phyloP scores from a whole-genome alignment of 2,797 vertebrate species.

The Anguilla pacifica region DNA sequence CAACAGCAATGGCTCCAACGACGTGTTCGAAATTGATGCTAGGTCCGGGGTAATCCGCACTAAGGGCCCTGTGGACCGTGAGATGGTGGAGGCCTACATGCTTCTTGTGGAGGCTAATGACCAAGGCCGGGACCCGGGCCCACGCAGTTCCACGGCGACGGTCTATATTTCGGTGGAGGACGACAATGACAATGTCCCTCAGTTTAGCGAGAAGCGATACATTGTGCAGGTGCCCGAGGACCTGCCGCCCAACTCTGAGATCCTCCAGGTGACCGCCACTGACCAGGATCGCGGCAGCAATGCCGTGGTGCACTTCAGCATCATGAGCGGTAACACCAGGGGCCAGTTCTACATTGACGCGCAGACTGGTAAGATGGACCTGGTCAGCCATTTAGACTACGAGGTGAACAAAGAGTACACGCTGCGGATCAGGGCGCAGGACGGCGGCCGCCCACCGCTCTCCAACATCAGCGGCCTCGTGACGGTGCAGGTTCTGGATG shows the following conservation, averaged over 20 bases:
- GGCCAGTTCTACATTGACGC: conserved; percentile 96
- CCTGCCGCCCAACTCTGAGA: conserved; percentile 75
- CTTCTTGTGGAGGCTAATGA: conserved; percentile 88
- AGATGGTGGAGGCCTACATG: conserved; percentile 82
- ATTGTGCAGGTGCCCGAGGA: conserved; percentile 88
- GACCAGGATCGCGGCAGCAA: conserved; percentile 89
- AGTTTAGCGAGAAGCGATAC: conserved; percentile 93
- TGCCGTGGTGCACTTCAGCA: conserved; percentile 91
- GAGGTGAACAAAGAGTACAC: conserved; percentile 92
- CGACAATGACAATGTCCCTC: conserved; percentile 91
- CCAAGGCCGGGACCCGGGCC: conserved; percentile 86
- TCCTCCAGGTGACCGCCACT: conserved; percentile 85
- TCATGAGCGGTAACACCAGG: conserved; percentile 93
- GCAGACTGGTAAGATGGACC: conserved; percentile 88
- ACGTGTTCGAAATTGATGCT: conserved; percentile 89
- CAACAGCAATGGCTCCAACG: conserved; percentile 70
- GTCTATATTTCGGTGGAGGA: conserved; percentile 89
- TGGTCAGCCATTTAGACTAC: conserved; percentile 89
- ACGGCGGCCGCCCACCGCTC: conserved; percentile 88
- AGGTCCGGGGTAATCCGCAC: conserved; percentile 92
- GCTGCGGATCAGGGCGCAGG: conserved; percentile 87
- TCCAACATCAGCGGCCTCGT: conserved; percentile 93
- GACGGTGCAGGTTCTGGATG: conserved; percentile 88
- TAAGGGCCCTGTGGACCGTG: conserved; percentile 85
- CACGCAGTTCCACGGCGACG: conserved; percentile 85